Conservation (phyloP, 1,140 invertebrate genomes). For the Belonocnema kinseyi region DNA sequence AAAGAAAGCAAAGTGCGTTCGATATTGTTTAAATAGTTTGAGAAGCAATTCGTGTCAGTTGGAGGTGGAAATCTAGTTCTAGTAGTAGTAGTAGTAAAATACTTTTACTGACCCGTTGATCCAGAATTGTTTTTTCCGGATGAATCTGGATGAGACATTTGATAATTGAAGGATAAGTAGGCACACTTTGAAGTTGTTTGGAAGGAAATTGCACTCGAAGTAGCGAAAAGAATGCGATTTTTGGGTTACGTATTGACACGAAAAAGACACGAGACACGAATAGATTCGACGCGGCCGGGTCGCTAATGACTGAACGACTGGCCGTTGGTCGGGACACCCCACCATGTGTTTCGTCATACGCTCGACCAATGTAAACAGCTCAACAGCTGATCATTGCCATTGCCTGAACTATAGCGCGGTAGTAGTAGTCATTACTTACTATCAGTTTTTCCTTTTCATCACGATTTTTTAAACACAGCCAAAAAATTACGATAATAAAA, state of each 20-base stretch:
- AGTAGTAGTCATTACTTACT: too few species aligned
- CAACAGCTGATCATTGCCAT: slow-evolving; percentile 52
- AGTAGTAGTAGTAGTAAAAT: neutral
- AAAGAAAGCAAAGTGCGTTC: neutral
- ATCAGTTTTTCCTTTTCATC: too few species aligned
- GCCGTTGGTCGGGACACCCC: slow-evolving; percentile 51
- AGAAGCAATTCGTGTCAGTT: neutral
- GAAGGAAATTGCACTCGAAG: neutral
- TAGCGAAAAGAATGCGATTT: neutral
- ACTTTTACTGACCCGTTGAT: slow-evolving; percentile 16
- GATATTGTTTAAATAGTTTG: too few species aligned
- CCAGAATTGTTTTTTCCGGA: neutral
- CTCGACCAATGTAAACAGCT: slow-evolving; percentile 59
- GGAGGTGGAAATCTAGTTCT: neutral
- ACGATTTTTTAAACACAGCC: too few species aligned
- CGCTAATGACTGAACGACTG: slow-evolving; percentile 52
- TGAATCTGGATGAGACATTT: neutral
- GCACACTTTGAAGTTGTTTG: neutral
- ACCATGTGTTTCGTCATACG: slow-evolving; percentile 50
- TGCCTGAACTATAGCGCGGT: neutral
- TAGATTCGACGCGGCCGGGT: slow-evolving; percentile 42
- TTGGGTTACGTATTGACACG: neutral
- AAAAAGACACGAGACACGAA: neutral
- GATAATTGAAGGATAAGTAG: neutral
- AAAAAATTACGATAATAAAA: too few species aligned